These are phyloP conservation scores for Oligia strigilis DNA, from an alignment of 2,888 invertebrate species.

Conservation along the genomic window DNA sequence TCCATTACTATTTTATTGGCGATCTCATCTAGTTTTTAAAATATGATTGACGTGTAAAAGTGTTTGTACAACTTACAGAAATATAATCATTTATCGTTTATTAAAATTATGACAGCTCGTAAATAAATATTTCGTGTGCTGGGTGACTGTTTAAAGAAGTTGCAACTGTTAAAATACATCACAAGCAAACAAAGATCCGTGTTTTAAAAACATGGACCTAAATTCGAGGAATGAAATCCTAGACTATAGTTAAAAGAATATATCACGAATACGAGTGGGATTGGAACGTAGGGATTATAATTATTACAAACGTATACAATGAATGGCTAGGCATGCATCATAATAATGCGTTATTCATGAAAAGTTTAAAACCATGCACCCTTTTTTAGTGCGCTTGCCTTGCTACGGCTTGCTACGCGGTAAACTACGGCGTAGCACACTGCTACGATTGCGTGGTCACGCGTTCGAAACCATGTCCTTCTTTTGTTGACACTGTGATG, in stretches of 20 bases:
- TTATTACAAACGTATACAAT: background rate
- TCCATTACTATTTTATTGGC: background rate
- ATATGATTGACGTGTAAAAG: no score
- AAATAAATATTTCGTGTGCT: background rate
- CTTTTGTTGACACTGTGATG: no score
- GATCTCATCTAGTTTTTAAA: no score
- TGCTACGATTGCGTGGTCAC: background rate
- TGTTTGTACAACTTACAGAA: no score
- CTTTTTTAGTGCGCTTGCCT: background rate
- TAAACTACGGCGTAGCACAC: slow-evolving; percentile 27
- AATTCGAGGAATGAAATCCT: slow-evolving; percentile 9
- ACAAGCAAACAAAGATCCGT: background rate
- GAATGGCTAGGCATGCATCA: background rate
- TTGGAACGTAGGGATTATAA: background rate
- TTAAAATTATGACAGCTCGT: background rate
- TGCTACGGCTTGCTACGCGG: slow-evolving; percentile 10
- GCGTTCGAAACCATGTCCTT: background rate
- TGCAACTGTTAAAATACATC: background rate
- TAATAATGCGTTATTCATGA: background rate
- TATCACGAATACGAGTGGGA: background rate
- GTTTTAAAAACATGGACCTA: background rate
- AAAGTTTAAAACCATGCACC: background rate
- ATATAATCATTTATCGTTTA: no score
- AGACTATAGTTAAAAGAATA: slow-evolving; percentile 12
- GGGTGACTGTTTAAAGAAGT: background rate